Evolutionary conservation across 2,888 invertebrate genomes (phyloP).

Genomic region (Rhagonycha fulva): DNA sequence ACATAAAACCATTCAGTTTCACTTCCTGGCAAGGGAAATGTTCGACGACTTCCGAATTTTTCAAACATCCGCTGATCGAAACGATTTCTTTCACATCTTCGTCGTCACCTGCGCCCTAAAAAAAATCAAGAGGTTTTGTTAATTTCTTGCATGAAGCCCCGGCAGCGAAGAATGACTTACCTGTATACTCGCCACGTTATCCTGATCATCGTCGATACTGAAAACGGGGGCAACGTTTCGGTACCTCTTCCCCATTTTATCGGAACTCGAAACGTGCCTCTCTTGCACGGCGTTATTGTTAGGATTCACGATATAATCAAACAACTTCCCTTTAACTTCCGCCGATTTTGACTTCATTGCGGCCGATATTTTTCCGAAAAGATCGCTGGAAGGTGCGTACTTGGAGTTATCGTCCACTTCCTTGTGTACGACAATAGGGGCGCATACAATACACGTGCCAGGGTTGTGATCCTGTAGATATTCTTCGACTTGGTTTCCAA

Average conservation of each 20-base stretch:
- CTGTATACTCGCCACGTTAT: slow-evolving; percentile 57
- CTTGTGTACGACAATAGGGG: slow-evolving; percentile 53
- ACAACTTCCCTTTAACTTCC: slow-evolving; percentile 88
- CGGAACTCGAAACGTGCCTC: slow-evolving; percentile 82
- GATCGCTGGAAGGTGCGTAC: slow-evolving; percentile 61
- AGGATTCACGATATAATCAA: slow-evolving; percentile 93
- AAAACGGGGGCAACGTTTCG: slow-evolving; percentile 91
- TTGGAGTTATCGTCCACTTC: slow-evolving; percentile 37
- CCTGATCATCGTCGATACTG: slow-evolving; percentile 89
- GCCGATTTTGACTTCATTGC: slow-evolving; percentile 90
- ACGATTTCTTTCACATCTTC: slow-evolving; percentile 79
- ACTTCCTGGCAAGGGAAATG: slow-evolving; percentile 93
- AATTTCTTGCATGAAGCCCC: too few relatives aligned
- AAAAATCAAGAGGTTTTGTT: too few relatives aligned
- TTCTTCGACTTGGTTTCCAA: slow-evolving; percentile 78
- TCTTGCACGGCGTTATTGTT: slow-evolving; percentile 64
- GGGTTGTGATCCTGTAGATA: slow-evolving; percentile 86
- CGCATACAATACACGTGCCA: slow-evolving; percentile 81
- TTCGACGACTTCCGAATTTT: slow-evolving; percentile 81
- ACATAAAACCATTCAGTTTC: slow-evolving; percentile 84
- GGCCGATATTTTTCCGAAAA: slow-evolving; percentile 82
- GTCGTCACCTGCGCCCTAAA: slow-evolving; percentile 47
- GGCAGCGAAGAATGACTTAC: slow-evolving; percentile 47
- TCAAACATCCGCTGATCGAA: slow-evolving; percentile 78
- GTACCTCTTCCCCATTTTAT: slow-evolving; percentile 85